Evolutionary conservation across 2,797 vertebrate species (phyloP).

Genomic region (Gephyroberyx darwinii): DNA sequence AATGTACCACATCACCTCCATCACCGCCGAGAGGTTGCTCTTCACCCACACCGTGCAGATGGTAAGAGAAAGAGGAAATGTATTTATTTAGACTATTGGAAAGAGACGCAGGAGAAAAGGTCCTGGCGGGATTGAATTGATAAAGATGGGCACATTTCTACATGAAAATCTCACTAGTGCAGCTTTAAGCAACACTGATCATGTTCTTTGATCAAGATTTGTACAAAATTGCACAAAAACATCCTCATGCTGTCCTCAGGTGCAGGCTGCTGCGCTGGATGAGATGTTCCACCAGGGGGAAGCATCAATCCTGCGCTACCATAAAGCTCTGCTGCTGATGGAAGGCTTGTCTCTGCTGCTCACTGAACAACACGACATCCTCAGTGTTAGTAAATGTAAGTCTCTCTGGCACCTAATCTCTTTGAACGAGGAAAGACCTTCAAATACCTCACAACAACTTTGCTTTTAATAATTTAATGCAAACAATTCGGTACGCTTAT

Average conservation of each 20-base stretch:
- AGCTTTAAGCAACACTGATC: too few species aligned
- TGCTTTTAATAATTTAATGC: too few species aligned
- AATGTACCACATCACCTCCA: slow-evolving; percentile 94
- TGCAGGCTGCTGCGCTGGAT: slow-evolving; percentile 93
- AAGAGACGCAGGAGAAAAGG: neutral
- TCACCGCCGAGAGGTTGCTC: slow-evolving; percentile 94
- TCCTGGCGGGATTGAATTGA: too few species aligned
- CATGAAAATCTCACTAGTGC: too few species aligned
- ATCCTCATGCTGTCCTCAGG: slow-evolving; percentile 73
- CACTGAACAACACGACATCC: slow-evolving; percentile 89
- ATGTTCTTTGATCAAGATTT: too few species aligned
- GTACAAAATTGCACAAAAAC: neutral
- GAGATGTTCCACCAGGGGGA: slow-evolving; percentile 98
- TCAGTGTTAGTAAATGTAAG: slow-evolving; percentile 93
- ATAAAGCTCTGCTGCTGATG: slow-evolving; percentile 94
- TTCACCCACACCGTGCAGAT: slow-evolving; percentile 96
- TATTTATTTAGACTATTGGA: neutral
- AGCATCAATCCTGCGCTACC: slow-evolving; percentile 90
- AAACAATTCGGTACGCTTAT: too few species aligned
- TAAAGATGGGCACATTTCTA: too few species aligned
- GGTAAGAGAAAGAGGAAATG: slow-evolving; percentile 74
- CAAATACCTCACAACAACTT: neutral
- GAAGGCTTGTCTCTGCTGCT: slow-evolving; percentile 93
- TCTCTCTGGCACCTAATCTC: neutral
- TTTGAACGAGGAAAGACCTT: neutral